Evolutionary conservation across 1,140 invertebrate species (phyloP).

Genomic region (Mycetomoellerius zeteki): DNA sequence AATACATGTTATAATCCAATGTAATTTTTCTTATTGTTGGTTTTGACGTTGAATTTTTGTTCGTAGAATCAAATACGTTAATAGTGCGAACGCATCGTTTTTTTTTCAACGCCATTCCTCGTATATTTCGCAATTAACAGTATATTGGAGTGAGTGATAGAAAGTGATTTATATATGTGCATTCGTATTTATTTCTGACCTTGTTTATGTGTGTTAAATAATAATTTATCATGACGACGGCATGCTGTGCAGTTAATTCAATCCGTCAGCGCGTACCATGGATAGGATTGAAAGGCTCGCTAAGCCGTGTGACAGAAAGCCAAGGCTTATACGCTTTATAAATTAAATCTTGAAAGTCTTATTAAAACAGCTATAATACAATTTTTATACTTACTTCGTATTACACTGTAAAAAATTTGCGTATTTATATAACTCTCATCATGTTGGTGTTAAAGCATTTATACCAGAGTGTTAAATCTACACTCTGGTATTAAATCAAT

Average conservation of each 20-base stretch:
- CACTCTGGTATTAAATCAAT: too few species aligned
- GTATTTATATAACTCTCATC: too few species aligned
- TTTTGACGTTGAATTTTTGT: slow-evolving; percentile 42
- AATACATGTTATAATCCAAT: background rate
- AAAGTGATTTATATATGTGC: slow-evolving; percentile 38
- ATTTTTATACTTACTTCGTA: background rate
- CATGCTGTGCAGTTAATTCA: slow-evolving; percentile 33
- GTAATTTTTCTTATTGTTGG: slow-evolving; percentile 23
- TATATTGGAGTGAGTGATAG: slow-evolving; percentile 36
- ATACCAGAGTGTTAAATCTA: too few species aligned
- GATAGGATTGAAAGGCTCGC: slow-evolving; percentile 18
- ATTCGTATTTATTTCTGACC: slow-evolving; percentile 30
- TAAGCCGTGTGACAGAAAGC: background rate
- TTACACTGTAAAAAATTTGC: background rate
- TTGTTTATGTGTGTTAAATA: slow-evolving; percentile 39
- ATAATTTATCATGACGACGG: slow-evolving; percentile 51
- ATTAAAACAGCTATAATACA: background rate
- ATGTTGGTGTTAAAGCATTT: too few species aligned
- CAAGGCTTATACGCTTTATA: background rate
- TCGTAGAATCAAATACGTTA: background rate
- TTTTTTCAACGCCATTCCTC: background rate
- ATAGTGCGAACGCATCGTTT: background rate
- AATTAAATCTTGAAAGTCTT: background rate
- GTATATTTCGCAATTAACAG: slow-evolving; percentile 31
- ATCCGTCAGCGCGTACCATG: slow-evolving; percentile 17